Conservation (phyloP, 2,888 invertebrate genomes). For the Polymixis lichenea region DNA sequence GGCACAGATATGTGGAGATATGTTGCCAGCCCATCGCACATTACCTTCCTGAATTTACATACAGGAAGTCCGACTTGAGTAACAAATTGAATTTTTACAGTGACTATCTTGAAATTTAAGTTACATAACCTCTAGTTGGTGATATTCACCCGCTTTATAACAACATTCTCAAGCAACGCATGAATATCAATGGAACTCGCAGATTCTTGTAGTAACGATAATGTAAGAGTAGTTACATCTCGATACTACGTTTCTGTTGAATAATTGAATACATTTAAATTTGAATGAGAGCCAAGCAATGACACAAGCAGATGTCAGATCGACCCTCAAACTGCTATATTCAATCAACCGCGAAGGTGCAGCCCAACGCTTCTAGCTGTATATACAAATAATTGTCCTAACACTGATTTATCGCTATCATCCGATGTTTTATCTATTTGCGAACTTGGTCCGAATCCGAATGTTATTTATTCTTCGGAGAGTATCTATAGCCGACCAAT, state of each 20-base stretch:
- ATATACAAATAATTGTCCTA: slow-evolving; percentile 66
- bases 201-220: slow-evolving; percentile 48
- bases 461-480: slow-evolving; percentile 37
- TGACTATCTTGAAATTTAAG: neutral
- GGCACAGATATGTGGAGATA: slow-evolving; percentile 33
- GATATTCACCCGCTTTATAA: slow-evolving; percentile 26
- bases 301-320: slow-evolving; percentile 79
- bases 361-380: slow-evolving; percentile 63
- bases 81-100: slow-evolving; percentile 21
- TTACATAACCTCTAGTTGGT: slow-evolving; percentile 41
- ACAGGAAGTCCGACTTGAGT: neutral
- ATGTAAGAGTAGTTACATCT: slow-evolving; percentile 52
- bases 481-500: slow-evolving; percentile 44
- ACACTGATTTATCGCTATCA: slow-evolving; percentile 55
- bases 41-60: slow-evolving; percentile 30
- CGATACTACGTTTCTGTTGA: slow-evolving; percentile 56
- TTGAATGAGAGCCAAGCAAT: slow-evolving; percentile 84
- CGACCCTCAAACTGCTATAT: slow-evolving; percentile 84
- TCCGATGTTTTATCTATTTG: slow-evolving; percentile 53
- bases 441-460: slow-evolving; percentile 48
- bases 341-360: slow-evolving; percentile 87
- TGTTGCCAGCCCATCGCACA: slow-evolving; percentile 30
- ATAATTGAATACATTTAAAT: slow-evolving; percentile 78
- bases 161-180: slow-evolving; percentile 27
- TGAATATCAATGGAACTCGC: slow-evolving; percentile 33